Conservation (phyloP, 2,113 vertebrate species). For the Tachycineta bicolor region DNA sequence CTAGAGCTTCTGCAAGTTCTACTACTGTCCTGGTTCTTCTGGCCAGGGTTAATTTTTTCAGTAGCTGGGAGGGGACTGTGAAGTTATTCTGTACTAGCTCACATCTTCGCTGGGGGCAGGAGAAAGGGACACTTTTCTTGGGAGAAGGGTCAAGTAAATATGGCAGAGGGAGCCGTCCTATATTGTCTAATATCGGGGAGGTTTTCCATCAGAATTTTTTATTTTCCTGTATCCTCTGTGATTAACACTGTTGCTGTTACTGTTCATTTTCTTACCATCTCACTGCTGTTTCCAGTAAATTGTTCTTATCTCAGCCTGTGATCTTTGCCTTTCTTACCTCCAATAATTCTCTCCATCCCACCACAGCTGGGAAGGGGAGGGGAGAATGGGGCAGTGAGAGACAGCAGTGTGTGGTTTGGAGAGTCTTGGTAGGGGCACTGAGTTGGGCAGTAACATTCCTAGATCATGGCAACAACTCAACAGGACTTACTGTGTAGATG, state of each 20-base stretch:
- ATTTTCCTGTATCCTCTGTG: neutral
- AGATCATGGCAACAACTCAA: neutral
- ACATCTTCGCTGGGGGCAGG: neutral
- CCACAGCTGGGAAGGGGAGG: neutral
- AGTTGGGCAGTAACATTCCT: neutral
- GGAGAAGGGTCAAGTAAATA: neutral
- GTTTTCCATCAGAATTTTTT: neutral
- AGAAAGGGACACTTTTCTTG: neutral
- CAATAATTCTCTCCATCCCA: neutral
- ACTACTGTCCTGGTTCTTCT: neutral
- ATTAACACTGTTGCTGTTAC: neutral
- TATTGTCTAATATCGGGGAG: too few species aligned
- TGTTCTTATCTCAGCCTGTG: neutral
- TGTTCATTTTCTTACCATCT: neutral
- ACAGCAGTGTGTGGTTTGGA: neutral
- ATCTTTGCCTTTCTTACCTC: neutral
- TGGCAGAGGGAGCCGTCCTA: neutral
- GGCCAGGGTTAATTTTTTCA: neutral
- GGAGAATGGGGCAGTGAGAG: accelerated
- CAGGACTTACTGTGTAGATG: neutral
- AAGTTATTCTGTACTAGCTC: neutral
- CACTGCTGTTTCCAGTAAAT: neutral
- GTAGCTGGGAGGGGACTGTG: neutral
- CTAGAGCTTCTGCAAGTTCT: neutral
- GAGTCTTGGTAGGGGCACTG: neutral